Base-by-base conservation (phyloP, 2,113 vertebrate species). In the Oceanodroma tethys region DNA sequence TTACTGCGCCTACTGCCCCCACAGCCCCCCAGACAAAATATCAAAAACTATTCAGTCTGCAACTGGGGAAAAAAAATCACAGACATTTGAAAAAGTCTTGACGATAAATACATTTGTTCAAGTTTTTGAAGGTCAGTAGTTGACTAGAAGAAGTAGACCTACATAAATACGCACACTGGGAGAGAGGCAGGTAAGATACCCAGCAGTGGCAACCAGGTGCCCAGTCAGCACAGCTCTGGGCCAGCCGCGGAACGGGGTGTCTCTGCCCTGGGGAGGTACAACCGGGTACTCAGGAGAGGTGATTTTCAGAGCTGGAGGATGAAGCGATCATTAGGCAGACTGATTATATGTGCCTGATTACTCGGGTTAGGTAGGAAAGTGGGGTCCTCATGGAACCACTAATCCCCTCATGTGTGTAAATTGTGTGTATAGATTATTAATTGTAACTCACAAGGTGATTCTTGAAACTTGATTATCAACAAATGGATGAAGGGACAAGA, bases 161-260 rank as follows among this genome's bases (percentile, higher is more conserved):
- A 50, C 15, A n/a, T 22, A 80, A 90, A 68, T 63, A 85, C 4
- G 9, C 30, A 36, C 20, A 22, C 8, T 34, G 40, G 40, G 25
- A 70, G 30, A 85, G 8, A 81, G 12, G 50, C 9, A 55, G 65
- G 11, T 53, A 42, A 87, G 89, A 58, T 42, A 78, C 62, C 3
- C 27, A 71, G 19, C 45, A 71, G 45, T 1, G 9, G 60, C 29
- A 79, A 29, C 14, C 47, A 67, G 16, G 32, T 42, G 14, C 30
- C 26, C 34, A 27, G 53, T 1, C 19, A 58, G 63, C 21, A 15
- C 50, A 40, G 42, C 29, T 19, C n/a, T 45, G 38, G 38, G 47
- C 38, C 87, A 74, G 50, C 68, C 3, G 4, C 42, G 29, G 34
- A 20, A 29, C 0, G 0, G 10, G 2, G 4, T 15, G 5, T 25